These are phyloP conservation scores for Pundamilia nyererei DNA, from an alignment of 2,113 vertebrate species.

Conservation along the genomic window DNA sequence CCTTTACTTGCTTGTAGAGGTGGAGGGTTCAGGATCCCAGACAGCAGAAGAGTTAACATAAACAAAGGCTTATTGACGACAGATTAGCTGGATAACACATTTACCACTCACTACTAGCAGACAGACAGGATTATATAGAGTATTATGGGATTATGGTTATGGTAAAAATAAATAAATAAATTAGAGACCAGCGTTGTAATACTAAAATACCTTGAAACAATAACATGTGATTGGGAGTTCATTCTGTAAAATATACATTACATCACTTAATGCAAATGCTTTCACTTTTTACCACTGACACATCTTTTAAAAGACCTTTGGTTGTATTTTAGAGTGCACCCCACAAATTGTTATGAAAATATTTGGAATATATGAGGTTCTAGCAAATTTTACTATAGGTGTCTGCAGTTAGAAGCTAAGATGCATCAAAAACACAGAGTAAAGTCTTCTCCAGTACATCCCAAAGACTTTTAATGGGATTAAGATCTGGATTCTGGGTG, in stretches of 20 bases:
- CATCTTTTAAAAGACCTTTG: neutral
- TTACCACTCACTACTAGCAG: conserved; percentile 8
- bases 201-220: neutral
- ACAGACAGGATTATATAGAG: neutral
- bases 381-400: neutral
- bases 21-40: conserved; percentile 24
- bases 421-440: neutral
- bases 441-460: neutral
- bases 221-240: neutral
- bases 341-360: neutral
- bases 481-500: neutral
- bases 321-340: neutral
- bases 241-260: neutral
- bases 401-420: neutral
- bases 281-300: neutral
- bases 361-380: neutral
- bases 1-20: neutral
- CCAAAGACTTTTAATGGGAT: neutral
- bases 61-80: conserved; percentile 39
- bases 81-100: conserved; percentile 42
- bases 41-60: conserved; percentile 50
- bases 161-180: neutral
- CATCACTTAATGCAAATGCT: neutral
- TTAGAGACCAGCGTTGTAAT: neutral
- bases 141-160: neutral